Percentiles rank a stretch among this genome's conserved stretches.
These are phyloP conservation scores for Spea hammondii DNA, from an alignment of 2,797 vertebrate species.

Conservation along the genomic window DNA sequence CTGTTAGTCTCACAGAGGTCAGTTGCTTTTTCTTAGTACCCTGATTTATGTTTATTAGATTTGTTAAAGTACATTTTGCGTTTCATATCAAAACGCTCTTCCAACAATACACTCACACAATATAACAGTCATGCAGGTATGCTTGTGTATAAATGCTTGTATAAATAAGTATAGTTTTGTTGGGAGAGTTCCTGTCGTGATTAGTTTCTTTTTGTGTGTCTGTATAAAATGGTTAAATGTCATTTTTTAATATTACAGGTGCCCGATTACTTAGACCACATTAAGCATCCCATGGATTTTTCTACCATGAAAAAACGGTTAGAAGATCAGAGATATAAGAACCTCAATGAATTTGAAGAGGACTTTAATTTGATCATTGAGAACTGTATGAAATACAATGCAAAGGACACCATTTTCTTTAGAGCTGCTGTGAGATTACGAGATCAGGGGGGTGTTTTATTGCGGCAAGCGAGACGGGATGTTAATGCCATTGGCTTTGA, in stretches of 20 bases:
- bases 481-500: slow-evolving; percentile 86
- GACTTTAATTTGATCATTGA: slow-evolving; percentile 93
- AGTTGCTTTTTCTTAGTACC: slow-evolving; percentile 15
- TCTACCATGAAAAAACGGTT: slow-evolving; percentile 88
- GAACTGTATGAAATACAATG: slow-evolving; percentile 98
- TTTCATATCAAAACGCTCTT: too few species aligned
- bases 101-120: too few species aligned
- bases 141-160: too few species aligned
- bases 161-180: too few species aligned
- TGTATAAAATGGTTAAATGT: too few species aligned
- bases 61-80: background rate
- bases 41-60: background rate
- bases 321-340: slow-evolving; percentile 84
- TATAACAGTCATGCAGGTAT: too few species aligned
- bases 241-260: slow-evolving; percentile 69
- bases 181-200: too few species aligned
- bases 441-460: slow-evolving; percentile 89
- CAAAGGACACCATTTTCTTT: slow-evolving; percentile 95
- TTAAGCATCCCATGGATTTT: slow-evolving; percentile 94
- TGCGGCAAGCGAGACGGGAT: slow-evolving; percentile 85
- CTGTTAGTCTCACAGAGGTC: slow-evolving; percentile 91
- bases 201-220: too few species aligned
- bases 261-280: slow-evolving; percentile 94
- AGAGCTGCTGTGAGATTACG: slow-evolving; percentile 86
- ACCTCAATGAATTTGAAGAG: slow-evolving; percentile 85